Evolutionary conservation across 2,888 invertebrate genomes (phyloP).

Genomic region (Exephanes ischioxanthus): DNA sequence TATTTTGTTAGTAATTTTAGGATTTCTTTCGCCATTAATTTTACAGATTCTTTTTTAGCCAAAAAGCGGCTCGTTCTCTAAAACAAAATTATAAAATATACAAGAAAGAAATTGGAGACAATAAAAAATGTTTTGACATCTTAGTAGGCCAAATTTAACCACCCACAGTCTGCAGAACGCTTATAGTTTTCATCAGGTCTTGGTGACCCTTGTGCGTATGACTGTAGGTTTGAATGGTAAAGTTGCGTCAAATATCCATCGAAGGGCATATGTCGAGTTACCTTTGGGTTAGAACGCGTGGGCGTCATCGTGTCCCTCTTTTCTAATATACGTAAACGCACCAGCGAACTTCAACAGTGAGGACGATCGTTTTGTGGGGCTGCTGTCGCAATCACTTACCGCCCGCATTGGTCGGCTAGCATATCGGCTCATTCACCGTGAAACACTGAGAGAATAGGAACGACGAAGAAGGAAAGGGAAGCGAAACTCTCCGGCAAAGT

Average conservation of each 20-base stretch:
- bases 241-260: neutral
- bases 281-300: neutral
- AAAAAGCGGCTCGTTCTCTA: too few species aligned
- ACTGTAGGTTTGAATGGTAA: neutral
- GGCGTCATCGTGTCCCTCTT: slow-evolving; percentile 30
- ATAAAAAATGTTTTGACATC: neutral
- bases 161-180: neutral
- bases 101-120: neutral
- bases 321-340: slow-evolving; percentile 12
- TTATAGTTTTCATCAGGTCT: neutral
- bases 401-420: slow-evolving; percentile 72
- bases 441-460: slow-evolving; percentile 59
- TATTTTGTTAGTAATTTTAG: too few species aligned
- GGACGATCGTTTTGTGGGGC: slow-evolving; percentile 35
- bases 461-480: slow-evolving; percentile 35
- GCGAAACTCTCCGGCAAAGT: slow-evolving; percentile 51
- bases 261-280: neutral
- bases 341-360: slow-evolving; percentile 24
- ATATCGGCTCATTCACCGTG: slow-evolving; percentile 58
- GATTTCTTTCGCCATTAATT: too few species aligned
- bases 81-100: too few species aligned
- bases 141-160: neutral
- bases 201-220: neutral
- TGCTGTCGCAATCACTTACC: slow-evolving; percentile 76
- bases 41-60: too few species aligned